phyloP scores from a whole-genome alignment of 2,888 invertebrate species.

The Lepidochrysops patricia region DNA sequence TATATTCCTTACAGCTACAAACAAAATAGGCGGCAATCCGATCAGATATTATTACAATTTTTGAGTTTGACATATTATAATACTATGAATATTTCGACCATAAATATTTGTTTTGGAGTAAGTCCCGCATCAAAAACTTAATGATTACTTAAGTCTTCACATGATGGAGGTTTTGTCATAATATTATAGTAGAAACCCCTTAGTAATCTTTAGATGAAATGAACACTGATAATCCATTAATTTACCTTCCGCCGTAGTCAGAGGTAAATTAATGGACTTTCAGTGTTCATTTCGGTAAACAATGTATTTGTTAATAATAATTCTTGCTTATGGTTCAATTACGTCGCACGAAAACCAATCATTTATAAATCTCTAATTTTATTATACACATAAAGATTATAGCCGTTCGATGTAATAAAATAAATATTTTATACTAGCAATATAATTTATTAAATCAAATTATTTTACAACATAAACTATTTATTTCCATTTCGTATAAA shows the following conservation, averaged over 20 bases:
- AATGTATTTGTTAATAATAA: neutral
- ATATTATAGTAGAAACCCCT: too few relatives aligned
- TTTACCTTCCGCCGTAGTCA: too few relatives aligned
- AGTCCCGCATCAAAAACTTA: too few relatives aligned
- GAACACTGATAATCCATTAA: too few relatives aligned
- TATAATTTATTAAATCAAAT: slow-evolving; percentile 7
- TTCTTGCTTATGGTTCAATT: neutral
- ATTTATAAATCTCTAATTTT: neutral
- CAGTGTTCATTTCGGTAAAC: too few relatives aligned
- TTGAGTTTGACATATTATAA: slow-evolving; percentile 17
- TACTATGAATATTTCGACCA: slow-evolving; percentile 20
- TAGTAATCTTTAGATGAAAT: too few relatives aligned
- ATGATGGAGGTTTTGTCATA: too few relatives aligned
- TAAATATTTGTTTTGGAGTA: slow-evolving; percentile 11
- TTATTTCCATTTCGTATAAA: neutral
- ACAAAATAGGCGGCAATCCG: slow-evolving; percentile 25
- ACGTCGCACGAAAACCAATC: neutral
- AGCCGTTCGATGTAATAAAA: neutral
- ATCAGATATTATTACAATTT: slow-evolving; percentile 19
- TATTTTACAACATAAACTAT: neutral
- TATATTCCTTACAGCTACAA: slow-evolving; percentile 3
- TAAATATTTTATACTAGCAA: neutral
- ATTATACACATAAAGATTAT: slow-evolving; percentile 1
- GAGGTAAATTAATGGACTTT: too few relatives aligned
- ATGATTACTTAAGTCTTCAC: too few relatives aligned